A percentile compares a stretch with the other conserved stretches of the same genome.
phyloP scores from a whole-genome alignment of 2,888 invertebrate genomes.

The Rhaphigaster nebulosa region DNA sequence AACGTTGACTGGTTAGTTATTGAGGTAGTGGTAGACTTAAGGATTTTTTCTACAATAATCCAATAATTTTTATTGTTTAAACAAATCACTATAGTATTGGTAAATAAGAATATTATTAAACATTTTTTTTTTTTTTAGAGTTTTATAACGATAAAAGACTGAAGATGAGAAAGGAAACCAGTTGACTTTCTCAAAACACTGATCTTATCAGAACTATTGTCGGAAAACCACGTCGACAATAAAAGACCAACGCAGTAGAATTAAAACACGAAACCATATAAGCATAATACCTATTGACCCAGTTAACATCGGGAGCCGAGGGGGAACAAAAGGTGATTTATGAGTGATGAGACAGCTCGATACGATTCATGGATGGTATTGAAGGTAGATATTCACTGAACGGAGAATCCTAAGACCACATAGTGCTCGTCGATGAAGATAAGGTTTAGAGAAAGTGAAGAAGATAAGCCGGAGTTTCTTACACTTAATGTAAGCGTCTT shows the following conservation, averaged over 20 bases:
- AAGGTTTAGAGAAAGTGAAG: not conserved
- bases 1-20: too few relatives aligned
- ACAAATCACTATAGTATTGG: too few relatives aligned
- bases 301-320: not conserved
- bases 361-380: not conserved
- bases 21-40: too few relatives aligned
- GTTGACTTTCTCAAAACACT: not conserved
- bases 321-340: constrained; percentile 14
- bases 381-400: constrained; percentile 10
- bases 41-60: too few relatives aligned
- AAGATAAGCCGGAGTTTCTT: constrained; percentile 15
- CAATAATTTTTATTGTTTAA: too few relatives aligned
- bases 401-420: not conserved
- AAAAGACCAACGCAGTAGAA: not conserved
- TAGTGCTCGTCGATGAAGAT: constrained; percentile 1
- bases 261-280: not conserved
- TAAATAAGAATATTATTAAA: too few relatives aligned
- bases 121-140: too few relatives aligned
- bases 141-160: not conserved
- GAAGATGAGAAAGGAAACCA: not conserved
- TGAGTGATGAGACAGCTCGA: constrained; percentile 13
- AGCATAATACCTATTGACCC: constrained; percentile 30
- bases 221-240: not conserved
- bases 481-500: not conserved
- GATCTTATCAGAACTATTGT: not conserved